Conservation (phyloP, 2,797 vertebrate genomes). For the Crypturellus tataupa region DNA sequence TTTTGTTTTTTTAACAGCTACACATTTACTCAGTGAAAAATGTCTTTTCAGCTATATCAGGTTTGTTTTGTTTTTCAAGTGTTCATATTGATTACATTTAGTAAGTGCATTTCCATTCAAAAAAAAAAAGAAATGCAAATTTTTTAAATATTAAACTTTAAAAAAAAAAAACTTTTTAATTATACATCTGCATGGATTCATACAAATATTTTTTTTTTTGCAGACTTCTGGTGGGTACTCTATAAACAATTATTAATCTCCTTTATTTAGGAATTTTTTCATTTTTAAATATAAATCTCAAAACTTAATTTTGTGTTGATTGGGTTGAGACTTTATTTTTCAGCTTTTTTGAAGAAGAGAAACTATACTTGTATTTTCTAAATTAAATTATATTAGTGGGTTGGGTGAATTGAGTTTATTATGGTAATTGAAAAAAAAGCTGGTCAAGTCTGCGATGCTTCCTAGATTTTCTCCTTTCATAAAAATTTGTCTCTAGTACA, state of each 20-base stretch:
- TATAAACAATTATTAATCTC: background rate
- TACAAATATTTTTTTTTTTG: background rate
- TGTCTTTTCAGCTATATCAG: background rate
- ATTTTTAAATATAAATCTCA: background rate
- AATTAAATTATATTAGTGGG: background rate
- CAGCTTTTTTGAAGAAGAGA: background rate
- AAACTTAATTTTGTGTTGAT: background rate
- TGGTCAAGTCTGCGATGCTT: background rate
- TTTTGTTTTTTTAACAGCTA: background rate
- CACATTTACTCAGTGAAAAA: background rate
- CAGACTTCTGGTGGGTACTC: background rate
- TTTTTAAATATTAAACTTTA: background rate
- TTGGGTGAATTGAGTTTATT: background rate
- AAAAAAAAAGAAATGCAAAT: background rate
- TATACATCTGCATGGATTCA: background rate
- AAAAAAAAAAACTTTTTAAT: background rate
- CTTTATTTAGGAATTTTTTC: background rate
- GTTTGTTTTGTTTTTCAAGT: background rate
- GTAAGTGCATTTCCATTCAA: background rate
- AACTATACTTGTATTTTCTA: background rate
- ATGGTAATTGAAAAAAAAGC: background rate
- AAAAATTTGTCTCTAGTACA: background rate
- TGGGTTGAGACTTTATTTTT: background rate
- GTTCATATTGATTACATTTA: background rate
- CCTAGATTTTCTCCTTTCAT: background rate